Evolutionary conservation across 2,888 invertebrate genomes (phyloP), one percentile per base, ranked within the genome.

Genomic region (Minunthozetes semirufus): DNA sequence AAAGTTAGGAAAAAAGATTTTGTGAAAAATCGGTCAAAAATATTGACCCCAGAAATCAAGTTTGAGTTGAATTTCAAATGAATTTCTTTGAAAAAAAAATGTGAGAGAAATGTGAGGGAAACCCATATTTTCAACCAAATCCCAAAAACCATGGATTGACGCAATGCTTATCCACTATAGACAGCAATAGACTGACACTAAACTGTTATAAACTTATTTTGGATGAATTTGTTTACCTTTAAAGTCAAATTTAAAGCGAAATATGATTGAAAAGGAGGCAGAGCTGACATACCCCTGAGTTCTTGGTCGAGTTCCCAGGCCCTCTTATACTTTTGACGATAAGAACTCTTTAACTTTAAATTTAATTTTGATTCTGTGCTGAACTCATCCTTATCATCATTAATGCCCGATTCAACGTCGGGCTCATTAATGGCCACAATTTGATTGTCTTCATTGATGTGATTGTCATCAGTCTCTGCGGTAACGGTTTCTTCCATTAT

Each of bases 261-360:
- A 42, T n/a, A n/a, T n/a, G n/a, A 50, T 9, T n/a, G 19, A n/a
- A n/a, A 50, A n/a, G 1, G 19, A 19, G 2, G n/a, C n/a, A 50
- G 22, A 8, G 19, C 4, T 25, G 46, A 48, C 50, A 1, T 73
- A 73, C 73, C 73, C 38, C 72, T 70, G 22, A 75, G 72, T 46
- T 53, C 56, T 6, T 15, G 38, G 50, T 75, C 75, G 56, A 75
- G 33, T 19, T 75, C 75, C 75, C 75, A 75, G 50, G 72, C 61
- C 27, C 75, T 48, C 25, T 75, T 75, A 48, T 75, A 75, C 46
- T 75, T 75, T 38, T 75, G 75, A 25, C 72, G 46, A 22, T 75
- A 75, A 13, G 75, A 46, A 48, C n/a, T 74, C 29, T 66, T 68
- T 17, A 42, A 22, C 42, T 68, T 68, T 33, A 22, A 42, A 38